Evolutionary conservation across 1,140 invertebrate genomes (phyloP).

Genomic region (Rhyacophila brunnea): DNA sequence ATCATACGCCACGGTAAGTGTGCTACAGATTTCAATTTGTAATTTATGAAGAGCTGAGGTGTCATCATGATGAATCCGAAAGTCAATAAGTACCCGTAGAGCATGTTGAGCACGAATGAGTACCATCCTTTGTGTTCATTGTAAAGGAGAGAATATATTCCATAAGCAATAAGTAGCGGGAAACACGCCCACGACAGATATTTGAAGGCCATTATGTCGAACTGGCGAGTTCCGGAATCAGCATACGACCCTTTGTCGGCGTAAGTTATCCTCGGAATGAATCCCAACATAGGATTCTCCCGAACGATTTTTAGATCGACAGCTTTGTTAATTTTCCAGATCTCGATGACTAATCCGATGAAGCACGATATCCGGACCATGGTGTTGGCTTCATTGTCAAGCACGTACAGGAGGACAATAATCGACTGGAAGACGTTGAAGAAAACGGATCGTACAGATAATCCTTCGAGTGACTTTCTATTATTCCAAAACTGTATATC

Average conservation of each 20-base stretch:
- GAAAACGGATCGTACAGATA: slow-evolving; percentile 98
- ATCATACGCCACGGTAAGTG: slow-evolving; percentile 99
- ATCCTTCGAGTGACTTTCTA: slow-evolving; percentile 92
- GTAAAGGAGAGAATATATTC: slow-evolving; percentile 95
- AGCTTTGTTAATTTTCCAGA: slow-evolving; percentile 99
- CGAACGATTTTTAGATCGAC: slow-evolving; percentile 81
- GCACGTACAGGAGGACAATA: slow-evolving; percentile 92
- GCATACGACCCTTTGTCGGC: slow-evolving; percentile 96
- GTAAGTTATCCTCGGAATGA: slow-evolving; percentile 79
- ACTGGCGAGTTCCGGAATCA: slow-evolving; percentile 90
- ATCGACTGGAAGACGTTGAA: slow-evolving; percentile 98
- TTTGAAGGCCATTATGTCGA: slow-evolving; percentile 93
- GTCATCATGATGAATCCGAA: slow-evolving; percentile 99
- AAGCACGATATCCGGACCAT: slow-evolving; percentile 90
- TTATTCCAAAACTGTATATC: slow-evolving; percentile 99
- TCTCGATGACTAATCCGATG: slow-evolving; percentile 93
- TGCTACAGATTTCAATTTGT: slow-evolving; percentile 98
- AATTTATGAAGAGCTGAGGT: slow-evolving; percentile 98
- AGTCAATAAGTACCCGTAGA: slow-evolving; percentile 97
- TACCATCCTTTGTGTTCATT: slow-evolving; percentile 99
- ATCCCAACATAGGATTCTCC: slow-evolving; percentile 70
- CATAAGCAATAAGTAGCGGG: slow-evolving; percentile 89
- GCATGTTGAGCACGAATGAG: slow-evolving; percentile 88
- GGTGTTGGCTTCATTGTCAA: slow-evolving; percentile 98
- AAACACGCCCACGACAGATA: slow-evolving; percentile 96